Evolutionary conservation across 2,113 vertebrate genomes (phyloP), one percentile per base, ranked within the genome.

Genomic region (Cettia cetti): DNA sequence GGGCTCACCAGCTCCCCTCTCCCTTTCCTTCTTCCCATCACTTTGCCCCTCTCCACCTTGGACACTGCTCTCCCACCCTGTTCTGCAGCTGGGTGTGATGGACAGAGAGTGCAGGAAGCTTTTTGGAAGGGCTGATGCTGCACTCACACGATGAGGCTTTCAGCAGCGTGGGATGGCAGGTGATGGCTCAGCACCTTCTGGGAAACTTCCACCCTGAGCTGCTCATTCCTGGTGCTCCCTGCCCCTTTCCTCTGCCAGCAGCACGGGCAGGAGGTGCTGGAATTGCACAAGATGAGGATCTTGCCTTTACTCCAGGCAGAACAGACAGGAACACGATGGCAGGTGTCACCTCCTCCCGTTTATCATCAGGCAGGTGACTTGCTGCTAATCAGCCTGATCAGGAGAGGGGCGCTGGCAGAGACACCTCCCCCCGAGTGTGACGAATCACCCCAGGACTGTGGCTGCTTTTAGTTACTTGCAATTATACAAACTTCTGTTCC

Each of bases 311-410:
- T 56, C 27, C 15, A 0, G 31, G 69, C 65, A 49, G 68, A 17
- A 6, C 8, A 15, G 71, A 23, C 1, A 1, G 70, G 61, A 85
- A 3, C 42, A 4, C 0, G 0, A 4, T 13, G 28, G 31, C 85
- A 10, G 22, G 0, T n/a, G 21, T 52, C 10, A 5, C 60, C 82
- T 82, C 26, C 69, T 79, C 50, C 42, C 33, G 33, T 18, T 80
- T 30, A 18, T 82, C 65, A 79, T 28, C 84, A 59, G 50, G 37
- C 18, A 56, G 68, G 45, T 72, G 59, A 30, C 19, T 60, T n/a
- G 42, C 72, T 88, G 82, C 54, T 94, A 13, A 75, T 79, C 69
- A 86, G 50, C 86, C 42, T 69, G 57, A 15, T 74, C 47, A 54
- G 63, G 52, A 64, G 28, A 60, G 57, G 56, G 75, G 45, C 50